Evolutionary conservation across 2,888 invertebrate species (phyloP).

Genomic region (Belgica antarctica): DNA sequence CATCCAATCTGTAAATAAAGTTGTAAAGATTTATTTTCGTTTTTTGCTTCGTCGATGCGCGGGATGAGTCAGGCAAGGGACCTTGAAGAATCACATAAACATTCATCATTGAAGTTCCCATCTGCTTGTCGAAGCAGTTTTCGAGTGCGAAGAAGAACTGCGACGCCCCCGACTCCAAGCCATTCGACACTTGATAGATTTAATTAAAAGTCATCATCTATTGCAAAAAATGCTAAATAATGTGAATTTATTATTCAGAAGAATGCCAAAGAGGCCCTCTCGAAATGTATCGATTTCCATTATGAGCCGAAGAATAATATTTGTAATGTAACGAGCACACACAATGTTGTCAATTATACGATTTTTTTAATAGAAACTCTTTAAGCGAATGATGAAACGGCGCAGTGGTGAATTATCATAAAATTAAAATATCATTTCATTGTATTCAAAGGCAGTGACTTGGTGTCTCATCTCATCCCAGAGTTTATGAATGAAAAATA

Average conservation of each 20-base stretch:
- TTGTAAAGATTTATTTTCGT: slow-evolving; percentile 12
- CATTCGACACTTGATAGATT: slow-evolving; percentile 4
- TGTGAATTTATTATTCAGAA: slow-evolving; percentile 14
- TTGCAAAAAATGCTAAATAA: slow-evolving; percentile 36
- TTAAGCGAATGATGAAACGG: slow-evolving; percentile 35
- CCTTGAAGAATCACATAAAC: slow-evolving; percentile 17
- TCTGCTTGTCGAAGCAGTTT: slow-evolving; percentile 2
- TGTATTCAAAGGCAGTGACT: slow-evolving; percentile 41
- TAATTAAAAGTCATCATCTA: slow-evolving; percentile 40
- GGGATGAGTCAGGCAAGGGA: neutral
- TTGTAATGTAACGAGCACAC: slow-evolving; percentile 24
- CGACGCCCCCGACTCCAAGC: slow-evolving; percentile 25
- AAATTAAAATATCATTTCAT: slow-evolving; percentile 44
- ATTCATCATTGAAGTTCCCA: slow-evolving; percentile 7
- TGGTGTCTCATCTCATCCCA: slow-evolving; percentile 33
- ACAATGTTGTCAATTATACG: slow-evolving; percentile 40
- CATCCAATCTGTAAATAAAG: slow-evolving; percentile 70
- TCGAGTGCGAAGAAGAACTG: slow-evolving; percentile 18
- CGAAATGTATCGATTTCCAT: slow-evolving; percentile 28
- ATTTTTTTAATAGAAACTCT: slow-evolving; percentile 32
- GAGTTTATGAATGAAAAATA: slow-evolving; percentile 25
- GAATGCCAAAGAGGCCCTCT: neutral
- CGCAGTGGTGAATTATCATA: slow-evolving; percentile 39
- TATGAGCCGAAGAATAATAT: neutral
- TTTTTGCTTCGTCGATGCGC: neutral